Base-by-base conservation (phyloP, 92 coral and sea anemone genomes). In the Anthopleura xanthogrammica region DNA sequence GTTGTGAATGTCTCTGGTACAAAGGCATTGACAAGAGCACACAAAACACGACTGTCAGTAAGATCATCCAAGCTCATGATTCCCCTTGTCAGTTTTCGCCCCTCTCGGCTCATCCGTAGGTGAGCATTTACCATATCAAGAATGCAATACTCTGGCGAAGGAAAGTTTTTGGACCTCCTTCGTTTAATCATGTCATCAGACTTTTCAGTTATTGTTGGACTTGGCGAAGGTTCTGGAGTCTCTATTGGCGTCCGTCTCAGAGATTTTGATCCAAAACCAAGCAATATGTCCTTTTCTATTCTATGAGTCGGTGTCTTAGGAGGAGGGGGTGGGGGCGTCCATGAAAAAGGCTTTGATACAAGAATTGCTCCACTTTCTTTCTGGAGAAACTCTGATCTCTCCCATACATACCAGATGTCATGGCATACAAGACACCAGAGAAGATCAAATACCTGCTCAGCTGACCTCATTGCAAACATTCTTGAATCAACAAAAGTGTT, bases 351-450 rank as follows among this genome's bases (percentile, higher is more conserved):
- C 79, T 97, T 95, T 36, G 98, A 85, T 43, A 95, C 95, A 23
- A 97, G 86, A 3, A 40, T 85, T 52, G 90, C 85, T 20, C 94
- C 97, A 65, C 84, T 84, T 75, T 95, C 96, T 79, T 89, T 92
- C 81, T 89, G 98, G n/a, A 97, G 90, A 76, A 88, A 89, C 66
- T 92, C 93, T 41, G 95, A 94, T 40, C 90, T 87, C 52, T 87
- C 90, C 99, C 99, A 97, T 23, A 97, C 98, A 80, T 90, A 97
- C 99, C 99, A 97, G 80, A 97, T 92, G 77, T 97, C 99, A 58
- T 97, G 99, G 76, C 99, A 97, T 16, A 97, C 99, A 58, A 97
- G 90, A 60, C 98, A 94, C 99, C 99, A 97, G 10, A 97, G 86
- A 13, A 97, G 82, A 42, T 97, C 98, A 86, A 97, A 97, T 24